Evolutionary conservation across 2,888 invertebrate genomes (phyloP), one percentile per base, ranked within the genome.

Genomic region (Atherix ibis): DNA sequence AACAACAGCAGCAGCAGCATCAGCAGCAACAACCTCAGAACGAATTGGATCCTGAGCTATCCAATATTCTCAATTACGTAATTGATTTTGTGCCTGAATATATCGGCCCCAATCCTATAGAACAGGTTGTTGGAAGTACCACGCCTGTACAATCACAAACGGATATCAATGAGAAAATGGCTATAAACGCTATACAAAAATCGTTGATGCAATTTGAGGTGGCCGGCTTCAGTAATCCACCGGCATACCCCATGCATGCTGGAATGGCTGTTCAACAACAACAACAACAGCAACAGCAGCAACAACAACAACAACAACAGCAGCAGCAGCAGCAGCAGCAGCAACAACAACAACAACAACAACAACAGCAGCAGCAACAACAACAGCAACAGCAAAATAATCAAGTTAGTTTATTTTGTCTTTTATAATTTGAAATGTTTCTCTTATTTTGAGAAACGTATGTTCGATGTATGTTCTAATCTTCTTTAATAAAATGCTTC

Each of bases 151-250:
- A 48, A 16, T 48, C 50, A 13, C 50, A 48, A 19, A 51, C 52
- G 38, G 51, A 53, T 38, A 48, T 50, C 27, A 73, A 73, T 50
- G 82, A 82, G 52, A 78, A 78, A 54, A 73, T 77, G 61, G 83
- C 82, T 41, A 92, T 92, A 42, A 83, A 78, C 52, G 85, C 80
- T 30, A 94, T 94, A 51, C 83, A 87, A 52, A 80, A 84, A 56
- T 83, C 82, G 48, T 66, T 94, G 50, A 92, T 92, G 89, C 79
- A 76, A 49, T 80, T 73, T 51, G 85, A 85, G 58, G 71, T 71
- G 39, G 70, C 65, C 5, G 31, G 46, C 3, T 60, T 54, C 43
- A 47, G 40, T 39, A 42, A 28, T 44, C 44, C 45, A 16, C 42
- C 44, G 18, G 43, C 45, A 5, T 44, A 43, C 39, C 38, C 43